These are phyloP conservation scores for Mesembrinibis cayennensis DNA, from an alignment of 2,113 vertebrate species.

Conservation along the genomic window DNA sequence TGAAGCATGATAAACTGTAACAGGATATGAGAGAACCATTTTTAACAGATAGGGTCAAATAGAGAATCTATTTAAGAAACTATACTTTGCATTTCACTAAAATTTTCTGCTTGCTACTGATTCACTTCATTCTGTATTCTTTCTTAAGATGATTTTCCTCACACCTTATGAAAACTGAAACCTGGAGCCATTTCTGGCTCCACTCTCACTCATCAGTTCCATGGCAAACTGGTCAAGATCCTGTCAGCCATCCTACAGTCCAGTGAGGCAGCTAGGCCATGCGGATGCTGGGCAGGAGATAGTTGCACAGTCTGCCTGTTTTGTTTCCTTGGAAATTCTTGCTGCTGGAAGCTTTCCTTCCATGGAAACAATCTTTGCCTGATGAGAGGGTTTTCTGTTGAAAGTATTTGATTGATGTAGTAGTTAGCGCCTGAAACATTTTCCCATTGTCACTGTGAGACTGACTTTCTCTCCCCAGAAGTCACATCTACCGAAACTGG, in stretches of 20 bases:
- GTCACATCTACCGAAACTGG: neutral
- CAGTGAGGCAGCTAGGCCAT: neutral
- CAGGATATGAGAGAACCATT: neutral
- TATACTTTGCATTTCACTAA: neutral
- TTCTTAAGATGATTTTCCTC: neutral
- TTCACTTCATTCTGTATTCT: neutral
- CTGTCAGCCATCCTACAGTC: fast-evolving
- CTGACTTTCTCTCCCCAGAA: neutral
- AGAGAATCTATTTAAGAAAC: neutral
- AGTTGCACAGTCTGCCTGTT: neutral
- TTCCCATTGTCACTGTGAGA: neutral
- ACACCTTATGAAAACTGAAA: neutral
- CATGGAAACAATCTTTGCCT: neutral
- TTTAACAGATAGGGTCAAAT: neutral
- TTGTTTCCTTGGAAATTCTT: neutral
- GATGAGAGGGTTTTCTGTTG: neutral
- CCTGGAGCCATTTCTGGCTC: neutral
- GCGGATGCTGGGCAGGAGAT: neutral
- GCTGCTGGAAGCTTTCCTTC: neutral
- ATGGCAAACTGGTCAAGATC: neutral
- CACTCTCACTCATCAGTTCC: neutral
- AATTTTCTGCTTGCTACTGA: neutral
- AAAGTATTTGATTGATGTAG: neutral
- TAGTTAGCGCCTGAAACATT: neutral
- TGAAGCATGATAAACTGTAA: neutral